Evolutionary conservation across 2,113 vertebrate species (phyloP), one percentile per base, ranked within the genome.

Genomic region (Uria lomvia): DNA sequence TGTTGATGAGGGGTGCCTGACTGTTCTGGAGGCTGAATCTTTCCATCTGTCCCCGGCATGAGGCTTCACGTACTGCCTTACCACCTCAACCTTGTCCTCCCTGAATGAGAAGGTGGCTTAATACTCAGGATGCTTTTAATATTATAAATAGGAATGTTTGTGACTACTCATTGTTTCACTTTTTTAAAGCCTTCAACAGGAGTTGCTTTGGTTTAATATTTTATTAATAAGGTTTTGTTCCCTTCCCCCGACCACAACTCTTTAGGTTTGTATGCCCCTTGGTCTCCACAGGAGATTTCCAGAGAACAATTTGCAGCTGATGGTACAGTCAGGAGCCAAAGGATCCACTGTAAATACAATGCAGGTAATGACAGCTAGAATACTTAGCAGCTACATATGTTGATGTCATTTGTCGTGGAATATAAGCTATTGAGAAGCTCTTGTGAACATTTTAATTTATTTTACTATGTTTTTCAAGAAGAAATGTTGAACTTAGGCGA

Each of bases 331-430:
- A 12, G 99, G 99, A 97, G 99, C 99, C 84, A 99, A 99, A 93
- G 99, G 99, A 19, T 99, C 99, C 3, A 99, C 99, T 23, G 99
- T 99, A 27, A 99, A 99, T 97, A 99, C 99, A 9, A 99, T 99
- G 99, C 99, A 99, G 99, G 99, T 96, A 96, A 84, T 42, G 32
- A 3, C 15, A 73, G 49, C 72, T 60, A 15, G 27, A 59, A 45
- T 15, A 15, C 21, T 79, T 24, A 42, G 40, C 55, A 83, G 52
- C 43, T 68, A 1, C 1, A 0, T 43, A 42, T 70, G 34, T 59
- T 88, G 60, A 9, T 59, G 82, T 49, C 36, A 8, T 90, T 85
- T 87, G 22, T 67, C 49, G 38, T 56, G 20, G 50, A 79, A 12
- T 36, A 7, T 17, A 36, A 82, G 5, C 36, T 74, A 5, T 12